These are phyloP conservation scores for Gallinago jamesoni DNA, from an alignment of 2,113 vertebrate genomes.

Conservation along the genomic window DNA sequence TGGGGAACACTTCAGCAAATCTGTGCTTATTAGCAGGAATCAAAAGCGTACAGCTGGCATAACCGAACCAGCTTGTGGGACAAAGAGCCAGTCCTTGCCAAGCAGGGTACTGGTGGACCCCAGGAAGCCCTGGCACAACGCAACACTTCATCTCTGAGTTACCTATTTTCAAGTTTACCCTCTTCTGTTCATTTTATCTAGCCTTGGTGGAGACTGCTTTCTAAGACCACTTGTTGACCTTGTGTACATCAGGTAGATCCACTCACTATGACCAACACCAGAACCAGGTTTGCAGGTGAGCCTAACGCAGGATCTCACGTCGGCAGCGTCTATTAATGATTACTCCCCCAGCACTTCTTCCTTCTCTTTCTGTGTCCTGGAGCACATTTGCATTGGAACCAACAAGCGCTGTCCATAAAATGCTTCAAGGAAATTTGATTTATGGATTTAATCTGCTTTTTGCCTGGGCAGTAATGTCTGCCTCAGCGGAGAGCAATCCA, in stretches of 20 bases:
- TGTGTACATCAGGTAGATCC: accelerated
- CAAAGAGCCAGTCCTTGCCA: not conserved
- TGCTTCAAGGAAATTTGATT: not conserved
- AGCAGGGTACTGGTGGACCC: not conserved
- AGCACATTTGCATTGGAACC: not conserved
- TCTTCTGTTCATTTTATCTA: not conserved
- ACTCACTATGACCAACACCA: not conserved
- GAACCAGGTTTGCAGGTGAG: accelerated
- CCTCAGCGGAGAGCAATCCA: not conserved
- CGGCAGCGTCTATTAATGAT: not conserved
- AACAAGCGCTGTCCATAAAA: not conserved
- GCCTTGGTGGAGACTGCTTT: not conserved
- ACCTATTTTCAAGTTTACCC: not conserved
- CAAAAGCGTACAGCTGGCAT: not conserved
- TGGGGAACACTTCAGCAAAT: constrained; percentile 24
- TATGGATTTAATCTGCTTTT: not conserved
- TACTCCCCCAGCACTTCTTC: not conserved
- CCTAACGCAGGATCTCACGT: accelerated
- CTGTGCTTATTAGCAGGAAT: constrained; percentile 1
- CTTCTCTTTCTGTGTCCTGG: not conserved
- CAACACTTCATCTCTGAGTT: not conserved
- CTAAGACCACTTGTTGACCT: not conserved
- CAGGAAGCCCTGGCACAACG: not conserved
- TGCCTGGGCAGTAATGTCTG: not conserved
- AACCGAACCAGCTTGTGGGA: not conserved